phyloP scores from a whole-genome alignment of 2,797 vertebrate species.

The Pantherophis vulpinus region DNA sequence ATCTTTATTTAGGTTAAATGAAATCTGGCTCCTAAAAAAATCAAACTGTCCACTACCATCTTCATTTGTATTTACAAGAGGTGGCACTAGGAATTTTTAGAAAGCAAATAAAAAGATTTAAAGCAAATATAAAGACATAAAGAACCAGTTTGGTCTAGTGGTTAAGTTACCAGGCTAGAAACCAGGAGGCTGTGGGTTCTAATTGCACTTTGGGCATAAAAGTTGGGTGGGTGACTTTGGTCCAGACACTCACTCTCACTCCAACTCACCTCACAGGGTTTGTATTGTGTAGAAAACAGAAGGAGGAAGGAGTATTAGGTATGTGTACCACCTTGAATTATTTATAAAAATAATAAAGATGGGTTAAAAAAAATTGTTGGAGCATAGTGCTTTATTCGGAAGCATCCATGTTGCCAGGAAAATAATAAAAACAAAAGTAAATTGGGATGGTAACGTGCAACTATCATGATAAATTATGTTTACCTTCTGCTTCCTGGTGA shows the following conservation, averaged over 20 bases:
- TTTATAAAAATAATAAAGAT: neutral
- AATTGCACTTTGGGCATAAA: neutral
- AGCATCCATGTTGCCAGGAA: neutral
- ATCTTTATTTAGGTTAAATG: neutral
- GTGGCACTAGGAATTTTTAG: neutral
- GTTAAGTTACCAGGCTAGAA: neutral
- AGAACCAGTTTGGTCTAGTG: neutral
- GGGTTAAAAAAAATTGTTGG: neutral
- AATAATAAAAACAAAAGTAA: neutral
- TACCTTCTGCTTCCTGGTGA: neutral
- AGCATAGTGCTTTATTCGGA: neutral
- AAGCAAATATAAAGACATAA: neutral
- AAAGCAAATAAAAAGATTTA: neutral
- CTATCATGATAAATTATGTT: neutral
- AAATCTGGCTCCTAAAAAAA: neutral
- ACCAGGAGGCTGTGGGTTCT: neutral
- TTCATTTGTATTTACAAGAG: neutral
- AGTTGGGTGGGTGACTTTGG: neutral
- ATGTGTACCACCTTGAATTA: neutral
- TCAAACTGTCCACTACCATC: neutral
- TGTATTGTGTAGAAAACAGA: neutral
- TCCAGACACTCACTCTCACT: neutral
- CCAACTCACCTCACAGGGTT: neutral
- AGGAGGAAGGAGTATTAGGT: neutral
- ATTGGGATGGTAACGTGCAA: neutral